phyloP scores from a whole-genome alignment of 2,888 invertebrate genomes.

The Clostera curtula region DNA sequence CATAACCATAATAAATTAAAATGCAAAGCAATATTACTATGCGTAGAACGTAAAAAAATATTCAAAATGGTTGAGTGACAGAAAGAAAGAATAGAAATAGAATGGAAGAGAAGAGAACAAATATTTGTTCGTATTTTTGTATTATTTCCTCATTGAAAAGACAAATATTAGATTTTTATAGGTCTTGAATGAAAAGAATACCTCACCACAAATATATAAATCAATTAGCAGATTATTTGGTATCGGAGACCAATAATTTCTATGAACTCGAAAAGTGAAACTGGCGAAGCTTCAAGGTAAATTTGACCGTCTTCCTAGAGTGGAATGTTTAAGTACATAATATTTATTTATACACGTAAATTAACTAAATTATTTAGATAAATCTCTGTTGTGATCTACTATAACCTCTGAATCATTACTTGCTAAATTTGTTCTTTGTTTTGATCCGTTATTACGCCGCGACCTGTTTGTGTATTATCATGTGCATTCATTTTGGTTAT shows the following conservation, averaged over 20 bases:
- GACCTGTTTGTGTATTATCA: slow-evolving; percentile 11
- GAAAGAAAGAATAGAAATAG: slow-evolving; percentile 46
- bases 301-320: slow-evolving; percentile 13
- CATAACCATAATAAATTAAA: no score
- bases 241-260: slow-evolving; percentile 51
- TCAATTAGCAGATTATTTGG: slow-evolving; percentile 43
- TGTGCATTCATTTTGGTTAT: slow-evolving; percentile 14
- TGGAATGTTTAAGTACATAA: no score
- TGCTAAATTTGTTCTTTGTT: slow-evolving; percentile 66
- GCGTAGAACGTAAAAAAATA: slow-evolving; percentile 26
- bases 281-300: slow-evolving; percentile 76
- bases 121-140: slow-evolving; percentile 50
- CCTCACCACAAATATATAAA: slow-evolving; percentile 41
- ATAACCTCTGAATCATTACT: slow-evolving; percentile 67
- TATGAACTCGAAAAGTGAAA: slow-evolving; percentile 73
- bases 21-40: no score
- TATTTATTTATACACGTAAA: no score
- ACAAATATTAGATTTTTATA: slow-evolving; percentile 15
- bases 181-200: slow-evolving; percentile 35
- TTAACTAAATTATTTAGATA: no score
- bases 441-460: slow-evolving; percentile 27
- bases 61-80: slow-evolving; percentile 47
- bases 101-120: slow-evolving; percentile 40
- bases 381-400: no score
- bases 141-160: slow-evolving; percentile 39